These are phyloP conservation scores for Zaprionus gabonicus DNA, from an alignment of 1,140 invertebrate genomes.

Conservation along the genomic window DNA sequence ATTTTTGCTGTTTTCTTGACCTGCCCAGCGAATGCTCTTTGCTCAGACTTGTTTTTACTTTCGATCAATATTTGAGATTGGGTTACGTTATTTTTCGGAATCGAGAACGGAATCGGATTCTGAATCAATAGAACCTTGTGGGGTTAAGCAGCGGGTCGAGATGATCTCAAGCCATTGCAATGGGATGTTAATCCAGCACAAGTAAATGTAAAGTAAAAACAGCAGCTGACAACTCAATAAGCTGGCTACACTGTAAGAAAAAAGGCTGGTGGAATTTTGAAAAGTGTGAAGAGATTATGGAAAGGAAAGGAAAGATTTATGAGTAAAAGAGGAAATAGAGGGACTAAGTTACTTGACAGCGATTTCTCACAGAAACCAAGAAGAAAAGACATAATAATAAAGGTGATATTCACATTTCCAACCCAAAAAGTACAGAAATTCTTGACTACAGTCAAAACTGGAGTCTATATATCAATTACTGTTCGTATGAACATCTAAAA, in stretches of 20 bases:
- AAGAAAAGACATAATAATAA: too few species aligned
- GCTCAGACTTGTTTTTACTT: slow-evolving; percentile 62
- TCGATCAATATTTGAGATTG: slow-evolving; percentile 39
- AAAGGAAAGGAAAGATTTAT: too few species aligned
- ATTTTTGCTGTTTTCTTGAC: slow-evolving; percentile 60
- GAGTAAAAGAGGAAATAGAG: too few species aligned
- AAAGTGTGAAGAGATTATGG: too few species aligned
- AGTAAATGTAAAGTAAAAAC: not conserved
- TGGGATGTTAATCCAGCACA: not conserved
- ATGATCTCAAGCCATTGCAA: slow-evolving; percentile 22
- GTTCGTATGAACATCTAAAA: not conserved
- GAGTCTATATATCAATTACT: too few species aligned
- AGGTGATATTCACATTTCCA: too few species aligned
- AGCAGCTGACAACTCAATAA: not conserved
- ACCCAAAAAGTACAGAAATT: too few species aligned
- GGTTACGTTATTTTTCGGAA: slow-evolving; percentile 8
- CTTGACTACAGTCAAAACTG: too few species aligned
- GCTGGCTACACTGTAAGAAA: not conserved
- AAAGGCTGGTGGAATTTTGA: too few species aligned
- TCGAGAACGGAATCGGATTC: not conserved
- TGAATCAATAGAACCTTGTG: not conserved
- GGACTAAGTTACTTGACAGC: too few species aligned
- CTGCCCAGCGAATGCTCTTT: slow-evolving; percentile 39
- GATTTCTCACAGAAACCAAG: too few species aligned
- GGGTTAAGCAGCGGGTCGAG: not conserved